Evolutionary conservation across 1,140 invertebrate species (phyloP), one percentile per base, ranked within the genome.

Genomic region (Chionoecetes opilio): DNA sequence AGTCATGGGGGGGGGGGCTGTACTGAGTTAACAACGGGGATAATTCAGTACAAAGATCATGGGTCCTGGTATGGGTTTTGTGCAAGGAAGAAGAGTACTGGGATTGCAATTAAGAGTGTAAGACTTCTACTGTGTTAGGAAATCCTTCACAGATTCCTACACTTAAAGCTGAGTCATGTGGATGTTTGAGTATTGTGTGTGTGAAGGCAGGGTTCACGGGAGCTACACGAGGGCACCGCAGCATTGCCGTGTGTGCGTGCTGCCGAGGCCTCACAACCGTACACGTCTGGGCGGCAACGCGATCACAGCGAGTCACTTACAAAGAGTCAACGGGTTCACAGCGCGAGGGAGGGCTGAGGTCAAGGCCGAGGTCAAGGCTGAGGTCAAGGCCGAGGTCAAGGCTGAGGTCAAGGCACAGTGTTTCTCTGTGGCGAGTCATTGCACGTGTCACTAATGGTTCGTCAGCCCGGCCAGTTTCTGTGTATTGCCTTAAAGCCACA

Each of bases 21-120:
- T 88, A 84, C 75, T 86, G 94, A 92, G 87, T 95, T 95, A 95
- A 90, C 89, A 31, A 75, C 90, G 38, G n/a, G 89, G 85, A 90
- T 95, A 95, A 92, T 38, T 91, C 90, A 90, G 86, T 37, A 94
- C 93, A 94, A 94, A n/a, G 31, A 37, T 86, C 17, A 21, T 3
- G 35, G 14, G 9, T 75, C 89, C 89, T 75, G 32, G 41, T 35
- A 31, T 75, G 21, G n/a, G 63, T 17, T 5, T 46, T 46, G 14
- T 46, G 46, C 21, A 53, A 14, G 9, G 11, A 53, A 53, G 21
- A 17, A 53, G 21, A 53, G 9, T 53, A 53, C 46, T 17, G 63
- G n/a, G 21, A n/a, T n/a, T 75, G 63, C 63, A n/a, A 46, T 5
- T 5, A 46, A 75, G 21, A 75, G 21, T 75, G n/a, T n/a, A 5